Evolutionary conservation across 2,797 vertebrate genomes (phyloP), one percentile per base, ranked within the genome.

Genomic region (Molossus alvarezi): DNA sequence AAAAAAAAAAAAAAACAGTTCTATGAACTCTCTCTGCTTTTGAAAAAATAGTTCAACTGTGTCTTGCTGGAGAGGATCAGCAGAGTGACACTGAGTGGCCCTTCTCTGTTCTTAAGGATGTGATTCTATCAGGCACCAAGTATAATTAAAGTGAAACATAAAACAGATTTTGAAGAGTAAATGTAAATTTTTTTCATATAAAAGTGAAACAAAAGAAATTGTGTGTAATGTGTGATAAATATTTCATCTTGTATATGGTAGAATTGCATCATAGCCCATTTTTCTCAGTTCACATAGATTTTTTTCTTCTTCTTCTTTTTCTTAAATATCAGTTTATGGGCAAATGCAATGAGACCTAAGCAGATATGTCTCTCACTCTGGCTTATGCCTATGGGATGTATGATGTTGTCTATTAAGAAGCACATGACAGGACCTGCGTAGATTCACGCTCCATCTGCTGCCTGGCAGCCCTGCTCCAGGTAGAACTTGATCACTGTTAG

Each of bases 111-210:
- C 48, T 82, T 41, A 20, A 92, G 60, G 51, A 65, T 33, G 37
- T 27, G n/a, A 60, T 58, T 83, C 71, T 48, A 9, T 57, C 57
- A 48, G 81, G 20, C 27, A 57, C 41, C 5, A 33, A 25, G 27
- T 76, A 37, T 80, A 64, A 93, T 83, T 87, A 88, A 85, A 95
- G 18, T 48, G 23, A 89, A 92, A 69, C 21, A 48, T 45, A 67
- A 23, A 77, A n/a, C 55, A 62, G 41, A 76, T 72, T 94, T 85
- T 57, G 12, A 9, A 64, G 18, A 92, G 25, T 57, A 55, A 14
- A 29, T 25, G 53, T 77, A 60, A 83, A 81, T 20, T 65, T 25
- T 88, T 83, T 75, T 25, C 20, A 77, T 67, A 51, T 57, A 67
- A 83, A 88, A 95, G 4, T 85, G 51, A 84, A 83, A 75, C 25